These are phyloP conservation scores for Artemia sinica DNA, from an alignment of 2,888 invertebrate genomes.

Conservation along the genomic window DNA sequence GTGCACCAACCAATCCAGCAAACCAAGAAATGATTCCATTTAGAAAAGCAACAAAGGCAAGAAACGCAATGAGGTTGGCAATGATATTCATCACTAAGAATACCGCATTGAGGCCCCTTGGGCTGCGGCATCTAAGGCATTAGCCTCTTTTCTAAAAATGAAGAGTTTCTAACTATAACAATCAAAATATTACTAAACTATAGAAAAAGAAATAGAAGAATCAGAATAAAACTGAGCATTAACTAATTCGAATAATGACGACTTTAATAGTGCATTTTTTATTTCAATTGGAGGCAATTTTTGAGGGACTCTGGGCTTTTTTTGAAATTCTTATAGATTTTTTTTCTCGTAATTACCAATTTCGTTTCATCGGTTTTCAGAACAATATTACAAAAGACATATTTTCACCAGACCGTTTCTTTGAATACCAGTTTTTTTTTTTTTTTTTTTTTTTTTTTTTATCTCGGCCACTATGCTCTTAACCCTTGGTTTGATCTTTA, in stretches of 20 bases:
- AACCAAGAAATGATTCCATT: slow-evolving; percentile 65
- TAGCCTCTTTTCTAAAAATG: slow-evolving; percentile 51
- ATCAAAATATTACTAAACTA: background rate
- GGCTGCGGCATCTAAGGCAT: slow-evolving; percentile 73
- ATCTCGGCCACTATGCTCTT: no score
- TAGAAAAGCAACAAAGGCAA: slow-evolving; percentile 66
- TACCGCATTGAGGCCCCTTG: slow-evolving; percentile 68
- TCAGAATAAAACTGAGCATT: background rate
- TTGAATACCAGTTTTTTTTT: no score
- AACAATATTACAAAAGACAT: no score
- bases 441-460: no score
- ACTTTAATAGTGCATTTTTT: no score
- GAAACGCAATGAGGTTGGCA: slow-evolving; percentile 78
- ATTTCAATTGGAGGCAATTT: no score
- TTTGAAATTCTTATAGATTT: no score
- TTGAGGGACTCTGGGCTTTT: no score
- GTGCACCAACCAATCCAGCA: slow-evolving; percentile 54
- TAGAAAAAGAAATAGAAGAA: background rate
- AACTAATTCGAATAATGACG: background rate
- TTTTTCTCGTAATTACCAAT: no score
- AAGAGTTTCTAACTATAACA: background rate
- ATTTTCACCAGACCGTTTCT: no score
- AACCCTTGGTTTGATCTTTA: no score
- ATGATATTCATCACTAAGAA: slow-evolving; percentile 65
- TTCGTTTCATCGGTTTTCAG: no score